Percentiles rank a stretch among this genome's conserved stretches.
Conservation (phyloP, 2,797 vertebrate genomes). For the Fringilla coelebs region DNA sequence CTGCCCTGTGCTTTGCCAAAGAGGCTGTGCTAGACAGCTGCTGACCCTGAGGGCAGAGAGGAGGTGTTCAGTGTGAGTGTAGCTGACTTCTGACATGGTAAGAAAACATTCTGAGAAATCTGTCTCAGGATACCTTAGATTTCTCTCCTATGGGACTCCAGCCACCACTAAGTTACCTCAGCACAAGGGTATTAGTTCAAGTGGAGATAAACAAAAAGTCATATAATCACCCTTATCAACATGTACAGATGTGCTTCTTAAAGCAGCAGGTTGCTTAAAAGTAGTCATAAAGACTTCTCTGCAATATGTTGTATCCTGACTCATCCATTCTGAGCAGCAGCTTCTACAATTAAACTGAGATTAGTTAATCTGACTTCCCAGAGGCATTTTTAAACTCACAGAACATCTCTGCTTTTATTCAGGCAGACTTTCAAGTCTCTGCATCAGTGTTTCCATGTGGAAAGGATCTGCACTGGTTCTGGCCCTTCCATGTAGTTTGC, state of each 20-base stretch:
- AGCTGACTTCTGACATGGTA: neutral
- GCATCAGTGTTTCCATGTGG: neutral
- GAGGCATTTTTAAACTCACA: neutral
- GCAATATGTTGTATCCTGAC: neutral
- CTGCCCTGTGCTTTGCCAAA: neutral
- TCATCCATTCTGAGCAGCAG: neutral
- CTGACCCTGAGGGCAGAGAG: neutral
- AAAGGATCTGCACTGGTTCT: neutral
- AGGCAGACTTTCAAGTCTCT: neutral
- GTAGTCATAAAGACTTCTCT: neutral
- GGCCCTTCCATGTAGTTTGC: neutral
- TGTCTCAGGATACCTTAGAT: neutral
- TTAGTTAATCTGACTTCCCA: neutral
- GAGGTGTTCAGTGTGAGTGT: neutral
- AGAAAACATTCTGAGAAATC: neutral
- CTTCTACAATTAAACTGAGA: neutral
- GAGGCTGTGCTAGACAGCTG: neutral
- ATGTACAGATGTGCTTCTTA: neutral
- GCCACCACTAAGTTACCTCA: neutral
- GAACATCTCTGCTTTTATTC: neutral
- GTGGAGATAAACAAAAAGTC: neutral
- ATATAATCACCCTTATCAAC: neutral
- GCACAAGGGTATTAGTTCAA: neutral
- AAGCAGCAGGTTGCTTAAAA: neutral
- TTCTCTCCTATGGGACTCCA: neutral